Base-by-base conservation (phyloP, 2,113 vertebrate genomes). In the Ceuthmochares aereus region DNA sequence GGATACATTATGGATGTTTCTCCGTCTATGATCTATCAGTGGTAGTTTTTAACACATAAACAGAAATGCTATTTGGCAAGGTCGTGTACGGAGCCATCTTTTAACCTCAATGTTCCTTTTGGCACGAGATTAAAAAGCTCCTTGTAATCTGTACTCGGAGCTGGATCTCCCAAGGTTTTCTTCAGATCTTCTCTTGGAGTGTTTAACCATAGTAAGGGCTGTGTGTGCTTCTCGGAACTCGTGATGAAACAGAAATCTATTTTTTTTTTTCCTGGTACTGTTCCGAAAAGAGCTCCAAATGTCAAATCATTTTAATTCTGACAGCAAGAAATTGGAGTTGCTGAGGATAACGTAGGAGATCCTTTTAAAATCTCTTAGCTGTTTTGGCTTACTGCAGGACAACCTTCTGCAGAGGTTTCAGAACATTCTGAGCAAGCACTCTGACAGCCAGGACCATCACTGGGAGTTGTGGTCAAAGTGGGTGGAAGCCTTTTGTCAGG, bases 51-150 rank as follows among this genome's bases (percentile, higher is more conserved):
- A 52, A 97, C 95, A 94, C 22, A 37, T 94, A 95, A 95, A 96
- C 92, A 97, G 87, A 94, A 93, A 82, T 43, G 96, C 88, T 94
- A 59, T 92, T 96, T 96, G 96, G 88, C 95, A 81, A 69, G 84
- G 55, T 70, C 14, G 2, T 23, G 43, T 14, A 52, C 4, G 89
- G 94, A 97, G 77, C 83, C 91, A 96, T 96, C 87, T 90, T 90
- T 80, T 88, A 91, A 95, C 92, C 94, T 95, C 96, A 86, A 5
- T 87, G 86, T 90, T 95, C 96, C 88, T 91, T 89, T 96, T 97
- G 96, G 97, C 96, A 95, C 36, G 7, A 72, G 91, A 96, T 96
- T 79, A 94, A 95, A 87, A 92, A 70, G 8, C 74, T 62, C 37
- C 68, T 68, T 93, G 84, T 75, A 92, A 89, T 95, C 93, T 85